phyloP scores from a whole-genome alignment of 2,113 vertebrate species.

The Lepisosteus osseus region DNA sequence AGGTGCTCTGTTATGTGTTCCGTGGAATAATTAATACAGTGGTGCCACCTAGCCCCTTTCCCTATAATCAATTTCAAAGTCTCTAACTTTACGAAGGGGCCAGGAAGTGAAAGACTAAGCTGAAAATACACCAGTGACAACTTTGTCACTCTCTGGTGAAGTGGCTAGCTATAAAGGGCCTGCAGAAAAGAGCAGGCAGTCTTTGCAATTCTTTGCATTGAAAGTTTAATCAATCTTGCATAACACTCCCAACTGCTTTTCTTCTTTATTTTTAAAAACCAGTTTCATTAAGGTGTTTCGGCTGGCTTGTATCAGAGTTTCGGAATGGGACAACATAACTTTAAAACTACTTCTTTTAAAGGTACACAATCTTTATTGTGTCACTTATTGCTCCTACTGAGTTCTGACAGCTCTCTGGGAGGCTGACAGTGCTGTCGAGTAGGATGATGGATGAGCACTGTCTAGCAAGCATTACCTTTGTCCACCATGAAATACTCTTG shows the following conservation, averaged over 20 bases:
- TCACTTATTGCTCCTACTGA: conserved; percentile 47
- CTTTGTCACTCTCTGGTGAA: neutral
- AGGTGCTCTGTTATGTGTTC: neutral
- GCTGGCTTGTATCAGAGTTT: neutral
- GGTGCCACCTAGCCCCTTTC: conserved; percentile 18
- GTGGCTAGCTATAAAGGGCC: neutral
- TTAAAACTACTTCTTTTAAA: conserved; percentile 29
- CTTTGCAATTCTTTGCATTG: too few species aligned
- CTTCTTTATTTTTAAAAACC: too few species aligned
- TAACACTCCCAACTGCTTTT: too few species aligned
- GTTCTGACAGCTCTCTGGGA: conserved; percentile 56
- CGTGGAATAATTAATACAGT: conserved; percentile 8
- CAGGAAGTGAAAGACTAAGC: neutral
- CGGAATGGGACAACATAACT: neutral
- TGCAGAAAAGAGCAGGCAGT: too few species aligned
- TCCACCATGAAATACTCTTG: conserved; percentile 66
- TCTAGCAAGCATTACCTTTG: conserved; percentile 70
- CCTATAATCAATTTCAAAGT: neutral
- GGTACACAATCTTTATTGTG: conserved; percentile 48
- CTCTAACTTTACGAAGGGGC: neutral
- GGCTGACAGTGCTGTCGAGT: conserved; percentile 61
- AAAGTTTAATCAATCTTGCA: too few species aligned
- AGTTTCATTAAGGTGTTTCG: too few species aligned
- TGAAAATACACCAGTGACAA: neutral
- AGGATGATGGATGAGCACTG: conserved; percentile 64